Base-by-base conservation (phyloP, 2,797 vertebrate species). In the Oreochromis mossambicus region DNA sequence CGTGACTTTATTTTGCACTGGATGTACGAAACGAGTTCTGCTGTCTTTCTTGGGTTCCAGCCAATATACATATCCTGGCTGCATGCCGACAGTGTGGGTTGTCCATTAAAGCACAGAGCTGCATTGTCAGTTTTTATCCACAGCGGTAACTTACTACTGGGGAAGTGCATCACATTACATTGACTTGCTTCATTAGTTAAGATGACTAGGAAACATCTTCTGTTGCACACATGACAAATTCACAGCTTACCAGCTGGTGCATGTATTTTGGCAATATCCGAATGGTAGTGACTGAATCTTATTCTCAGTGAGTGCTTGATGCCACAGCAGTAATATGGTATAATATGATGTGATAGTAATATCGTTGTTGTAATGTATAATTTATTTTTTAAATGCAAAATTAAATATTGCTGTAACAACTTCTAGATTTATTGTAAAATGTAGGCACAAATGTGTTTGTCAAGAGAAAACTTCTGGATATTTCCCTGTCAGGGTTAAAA, bases 91-190 rank as follows among this genome's bases (percentile, higher is more conserved):
- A 78, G 63, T 80, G 87, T 90, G 82, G 81, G 85, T 36, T 88
- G 81, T 87, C 87, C 83, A 88, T 92, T 89, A 89, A 81, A 85
- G 86, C 87, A 48, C 56, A 90, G 80, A 90, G 86, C 85, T 88
- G 88, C 85, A 83, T 83, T 91, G 91, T 90, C 87, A 90, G 87
- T 90, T 90, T 89, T 86, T 87, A 86, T 87, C 86, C 82, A 68
- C 51, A 86, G 80, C 52, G 70, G 80, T 84, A 87, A 89, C 83
- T 85, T 87, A 83, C 78, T 76, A 51, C 83, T 52, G 52, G 24
- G 63, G 83, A 84, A 89, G 82, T 86, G 84, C 85, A 86, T 92
- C 88, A 77, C 88, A 88, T 94, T 91, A 90, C 87, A 89, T 50
- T 52, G 87, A 89, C 89, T 85, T 75, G 80, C 90, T 81, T 92